These are phyloP conservation scores for Pectinophora gossypiella DNA, from an alignment of 1,140 invertebrate species.

Conservation along the genomic window DNA sequence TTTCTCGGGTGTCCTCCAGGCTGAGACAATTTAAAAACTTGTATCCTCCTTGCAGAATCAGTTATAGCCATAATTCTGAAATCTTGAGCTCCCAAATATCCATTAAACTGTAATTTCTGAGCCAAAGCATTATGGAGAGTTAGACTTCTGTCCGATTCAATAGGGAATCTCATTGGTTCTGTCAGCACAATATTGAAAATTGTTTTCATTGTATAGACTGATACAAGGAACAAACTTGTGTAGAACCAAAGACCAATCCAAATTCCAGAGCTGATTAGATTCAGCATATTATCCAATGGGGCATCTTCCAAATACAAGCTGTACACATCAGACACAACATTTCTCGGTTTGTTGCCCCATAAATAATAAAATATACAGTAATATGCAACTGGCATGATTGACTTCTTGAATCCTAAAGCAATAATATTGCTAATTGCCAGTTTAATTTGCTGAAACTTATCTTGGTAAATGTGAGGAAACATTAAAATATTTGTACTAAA, in stretches of 20 bases:
- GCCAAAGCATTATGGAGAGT: conserved; percentile 76
- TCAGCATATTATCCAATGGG: conserved; percentile 72
- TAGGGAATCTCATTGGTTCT: conserved; percentile 79
- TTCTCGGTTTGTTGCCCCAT: conserved; percentile 66
- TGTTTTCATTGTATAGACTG: conserved; percentile 80
- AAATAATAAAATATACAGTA: conserved; percentile 78
- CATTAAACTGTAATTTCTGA: conserved; percentile 79
- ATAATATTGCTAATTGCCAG: conserved; percentile 75
- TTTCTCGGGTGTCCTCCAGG: conserved; percentile 87
- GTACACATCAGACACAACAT: conserved; percentile 61
- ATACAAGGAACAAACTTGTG: conserved; percentile 80
- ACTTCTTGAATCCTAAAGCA: conserved; percentile 74
- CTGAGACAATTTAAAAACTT: conserved; percentile 83
- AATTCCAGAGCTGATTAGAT: conserved; percentile 71
- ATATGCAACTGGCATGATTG: conserved; percentile 78
- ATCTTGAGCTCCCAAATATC: conserved; percentile 83
- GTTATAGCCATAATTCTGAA: conserved; percentile 78
- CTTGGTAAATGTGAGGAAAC: conserved; percentile 82
- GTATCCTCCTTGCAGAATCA: conserved; percentile 72
- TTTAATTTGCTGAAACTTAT: conserved; percentile 80
- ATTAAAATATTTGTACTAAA: conserved; percentile 75
- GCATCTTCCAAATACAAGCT: conserved; percentile 73
- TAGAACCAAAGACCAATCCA: conserved; percentile 82
- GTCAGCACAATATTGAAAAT: conserved; percentile 83
- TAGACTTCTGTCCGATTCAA: conserved; percentile 59